Evolutionary conservation across 2,113 vertebrate genomes (phyloP).

Genomic region (Euleptes europaea): DNA sequence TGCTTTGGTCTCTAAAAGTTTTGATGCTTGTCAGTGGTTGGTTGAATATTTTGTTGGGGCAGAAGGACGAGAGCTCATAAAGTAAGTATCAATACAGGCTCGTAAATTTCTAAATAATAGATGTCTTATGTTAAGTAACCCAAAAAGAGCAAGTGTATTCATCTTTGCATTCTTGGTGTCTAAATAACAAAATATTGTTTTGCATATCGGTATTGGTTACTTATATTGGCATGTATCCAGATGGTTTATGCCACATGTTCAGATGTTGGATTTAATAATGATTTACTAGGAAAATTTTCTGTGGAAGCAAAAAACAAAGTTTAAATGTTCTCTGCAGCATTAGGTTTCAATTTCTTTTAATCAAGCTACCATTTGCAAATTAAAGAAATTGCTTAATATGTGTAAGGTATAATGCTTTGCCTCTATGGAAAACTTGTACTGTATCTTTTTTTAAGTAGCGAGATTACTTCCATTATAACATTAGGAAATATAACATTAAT

Average conservation of each 20-base stretch:
- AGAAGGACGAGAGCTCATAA: slow-evolving; percentile 93
- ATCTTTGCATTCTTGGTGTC: not conserved
- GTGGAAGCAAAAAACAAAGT: not conserved
- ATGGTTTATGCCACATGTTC: not conserved
- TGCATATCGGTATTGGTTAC: not conserved
- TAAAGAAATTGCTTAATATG: not conserved
- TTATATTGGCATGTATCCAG: not conserved
- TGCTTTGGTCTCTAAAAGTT: slow-evolving; percentile 93
- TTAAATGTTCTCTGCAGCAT: not conserved
- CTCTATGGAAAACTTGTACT: not conserved
- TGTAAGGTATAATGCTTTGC: not conserved
- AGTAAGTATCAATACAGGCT: slow-evolving; percentile 76
- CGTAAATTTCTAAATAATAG: not conserved
- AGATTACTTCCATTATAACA: not conserved
- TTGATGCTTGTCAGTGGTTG: slow-evolving; percentile 95
- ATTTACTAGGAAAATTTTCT: not conserved
- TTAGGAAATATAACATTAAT: not conserved
- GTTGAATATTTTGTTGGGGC: slow-evolving; percentile 90
- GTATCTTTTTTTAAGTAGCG: not conserved
- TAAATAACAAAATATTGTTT: not conserved
- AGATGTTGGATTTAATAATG: not conserved
- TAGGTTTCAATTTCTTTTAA: not conserved
- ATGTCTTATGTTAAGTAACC: not conserved
- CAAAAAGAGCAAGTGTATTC: accelerated
- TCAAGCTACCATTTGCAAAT: not conserved